Percentiles rank a stretch among this genome's conserved stretches.
Evolutionary conservation across 2,888 invertebrate genomes (phyloP).

Genomic region (Hirudinaria manillensis): DNA sequence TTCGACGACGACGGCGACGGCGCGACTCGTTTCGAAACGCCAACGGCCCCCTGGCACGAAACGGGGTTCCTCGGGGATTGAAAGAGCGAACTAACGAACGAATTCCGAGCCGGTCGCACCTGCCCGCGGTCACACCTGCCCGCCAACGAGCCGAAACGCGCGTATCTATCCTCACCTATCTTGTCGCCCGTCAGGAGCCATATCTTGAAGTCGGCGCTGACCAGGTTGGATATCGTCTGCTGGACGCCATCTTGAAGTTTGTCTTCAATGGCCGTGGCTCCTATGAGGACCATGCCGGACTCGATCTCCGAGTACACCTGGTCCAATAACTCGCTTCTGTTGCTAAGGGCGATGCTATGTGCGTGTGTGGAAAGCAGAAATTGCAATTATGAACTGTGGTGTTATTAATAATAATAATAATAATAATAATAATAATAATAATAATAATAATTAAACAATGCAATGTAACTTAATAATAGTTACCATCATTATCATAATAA

Average conservation of each 20-base stretch:
- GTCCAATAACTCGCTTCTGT: slow-evolving; percentile 81
- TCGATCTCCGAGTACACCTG: slow-evolving; percentile 96
- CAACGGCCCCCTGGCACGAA: no score
- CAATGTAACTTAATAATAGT: no score
- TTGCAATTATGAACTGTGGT: neutral
- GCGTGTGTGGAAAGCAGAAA: slow-evolving; percentile 25
- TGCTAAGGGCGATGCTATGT: slow-evolving; percentile 62
- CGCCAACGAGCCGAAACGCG: no score
- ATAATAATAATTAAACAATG: no score
- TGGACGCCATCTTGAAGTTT: slow-evolving; percentile 95
- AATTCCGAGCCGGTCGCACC: no score
- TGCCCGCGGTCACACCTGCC: no score
- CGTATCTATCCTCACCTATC: slow-evolving; percentile 66
- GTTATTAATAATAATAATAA: neutral
- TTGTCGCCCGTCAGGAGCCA: slow-evolving; percentile 99
- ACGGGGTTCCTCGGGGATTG: no score
- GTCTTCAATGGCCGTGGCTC: slow-evolving; percentile 97
- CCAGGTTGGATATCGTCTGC: slow-evolving; percentile 87
- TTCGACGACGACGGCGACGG: no score
- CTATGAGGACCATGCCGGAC: slow-evolving; percentile 77
- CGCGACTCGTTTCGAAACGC: no score
- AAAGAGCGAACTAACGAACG: no score
- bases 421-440: neutral
- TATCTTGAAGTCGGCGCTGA: slow-evolving; percentile 89
- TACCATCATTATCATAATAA: neutral